Percentiles rank a stretch among this genome's conserved stretches.
These are phyloP conservation scores for Eupeodes corollae DNA, from an alignment of 1,140 invertebrate genomes.

Conservation along the genomic window DNA sequence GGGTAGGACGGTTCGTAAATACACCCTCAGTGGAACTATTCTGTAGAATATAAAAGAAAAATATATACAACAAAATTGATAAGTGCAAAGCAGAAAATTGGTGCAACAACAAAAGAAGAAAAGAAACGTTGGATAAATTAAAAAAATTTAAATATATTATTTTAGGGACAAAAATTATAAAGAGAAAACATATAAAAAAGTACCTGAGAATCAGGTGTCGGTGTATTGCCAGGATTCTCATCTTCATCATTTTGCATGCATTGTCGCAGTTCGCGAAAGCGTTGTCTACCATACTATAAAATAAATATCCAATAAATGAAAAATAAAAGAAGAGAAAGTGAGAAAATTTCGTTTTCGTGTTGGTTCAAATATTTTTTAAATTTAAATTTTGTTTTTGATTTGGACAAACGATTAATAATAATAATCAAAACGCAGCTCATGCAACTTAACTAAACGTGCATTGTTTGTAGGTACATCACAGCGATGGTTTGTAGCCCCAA, in stretches of 20 bases:
- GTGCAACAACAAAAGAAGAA: neutral
- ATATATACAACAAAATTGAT: neutral
- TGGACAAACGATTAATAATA: too few relatives aligned
- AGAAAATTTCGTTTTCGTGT: too few relatives aligned
- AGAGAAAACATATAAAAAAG: constrained; percentile 48
- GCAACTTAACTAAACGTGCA: too few relatives aligned
- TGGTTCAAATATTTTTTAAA: too few relatives aligned
- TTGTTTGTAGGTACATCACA: too few relatives aligned
- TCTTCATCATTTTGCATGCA: constrained; percentile 77
- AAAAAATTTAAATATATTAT: neutral
- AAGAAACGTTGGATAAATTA: constrained; percentile 1
- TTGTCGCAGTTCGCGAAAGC: constrained; percentile 70
- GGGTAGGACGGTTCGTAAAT: constrained; percentile 44
- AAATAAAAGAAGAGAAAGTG: too few relatives aligned
- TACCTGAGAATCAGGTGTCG: constrained; percentile 67
- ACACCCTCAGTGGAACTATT: constrained; percentile 45
- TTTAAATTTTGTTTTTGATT: too few relatives aligned
- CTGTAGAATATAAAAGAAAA: constrained; percentile 16
- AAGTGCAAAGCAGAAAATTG: neutral
- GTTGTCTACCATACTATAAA: constrained; percentile 47
- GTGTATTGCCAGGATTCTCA: constrained; percentile 48
- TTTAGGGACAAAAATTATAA: neutral
- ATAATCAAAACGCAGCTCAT: too few relatives aligned
- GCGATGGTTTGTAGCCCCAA: too few relatives aligned
- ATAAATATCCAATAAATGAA: too few relatives aligned